These are phyloP conservation scores for Sialia sialis DNA, from an alignment of 2,113 vertebrate species.

Conservation along the genomic window DNA sequence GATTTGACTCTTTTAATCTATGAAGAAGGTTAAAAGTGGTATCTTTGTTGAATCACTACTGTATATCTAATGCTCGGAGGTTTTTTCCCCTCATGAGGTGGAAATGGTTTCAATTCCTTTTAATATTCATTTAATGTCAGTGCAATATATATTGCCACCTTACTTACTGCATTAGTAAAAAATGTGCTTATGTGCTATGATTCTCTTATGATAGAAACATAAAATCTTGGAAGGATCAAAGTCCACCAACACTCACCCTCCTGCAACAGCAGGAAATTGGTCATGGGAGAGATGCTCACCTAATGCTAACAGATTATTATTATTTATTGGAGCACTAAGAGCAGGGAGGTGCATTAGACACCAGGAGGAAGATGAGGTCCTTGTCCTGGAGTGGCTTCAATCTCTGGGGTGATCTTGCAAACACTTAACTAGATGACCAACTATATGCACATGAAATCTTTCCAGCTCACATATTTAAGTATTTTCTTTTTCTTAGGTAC, in stretches of 20 bases:
- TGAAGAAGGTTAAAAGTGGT: conserved; percentile 41
- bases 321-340: conserved; percentile 68
- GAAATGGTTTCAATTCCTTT: conserved; percentile 63
- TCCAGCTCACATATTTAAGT: background rate
- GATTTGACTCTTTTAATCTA: conserved; percentile 1
- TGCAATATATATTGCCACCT: conserved; percentile 68
- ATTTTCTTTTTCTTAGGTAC: background rate
- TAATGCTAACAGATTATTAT: conserved; percentile 67
- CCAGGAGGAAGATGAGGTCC: conserved; percentile 49
- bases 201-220: conserved; percentile 69
- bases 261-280: conserved; percentile 67
- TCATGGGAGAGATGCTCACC: conserved; percentile 60
- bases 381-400: conserved; percentile 54
- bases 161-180: conserved; percentile 70
- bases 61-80: conserved; percentile 22
- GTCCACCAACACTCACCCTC: conserved; percentile 63
- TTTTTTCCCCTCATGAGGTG: conserved; percentile 8
- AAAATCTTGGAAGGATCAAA: conserved; percentile 69
- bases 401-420: conserved; percentile 53
- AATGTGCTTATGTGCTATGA: conserved; percentile 68
- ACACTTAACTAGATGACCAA: conserved; percentile 50
- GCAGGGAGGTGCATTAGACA: conserved; percentile 50
- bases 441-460: background rate
- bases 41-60: background rate
- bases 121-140: conserved; percentile 72